Evolutionary conservation across 2,797 vertebrate genomes (phyloP).

Genomic region (Streptopelia turtur): DNA sequence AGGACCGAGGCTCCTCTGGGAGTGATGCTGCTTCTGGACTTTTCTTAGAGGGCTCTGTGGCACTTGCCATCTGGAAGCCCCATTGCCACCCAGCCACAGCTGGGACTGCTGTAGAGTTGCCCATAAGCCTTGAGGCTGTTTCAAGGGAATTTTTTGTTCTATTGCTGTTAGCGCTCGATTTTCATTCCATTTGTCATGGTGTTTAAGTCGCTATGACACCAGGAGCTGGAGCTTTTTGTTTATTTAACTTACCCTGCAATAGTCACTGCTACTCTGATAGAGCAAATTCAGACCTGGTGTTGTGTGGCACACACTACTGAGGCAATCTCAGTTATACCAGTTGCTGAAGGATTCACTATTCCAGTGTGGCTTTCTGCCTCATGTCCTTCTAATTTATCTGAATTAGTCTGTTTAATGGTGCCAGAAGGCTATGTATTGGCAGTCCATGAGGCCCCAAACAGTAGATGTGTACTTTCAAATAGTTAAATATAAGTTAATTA

Average conservation of each 20-base stretch:
- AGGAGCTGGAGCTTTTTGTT: not conserved
- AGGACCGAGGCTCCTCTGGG: not conserved
- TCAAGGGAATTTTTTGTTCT: not conserved
- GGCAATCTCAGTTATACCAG: not conserved
- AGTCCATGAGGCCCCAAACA: slow-evolving; percentile 10
- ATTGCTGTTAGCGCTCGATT: not conserved
- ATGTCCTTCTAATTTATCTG: not conserved
- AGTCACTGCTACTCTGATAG: not conserved
- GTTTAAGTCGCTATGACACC: not conserved
- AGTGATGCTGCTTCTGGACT: not conserved
- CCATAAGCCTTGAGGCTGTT: accelerated
- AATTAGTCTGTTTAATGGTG: slow-evolving; percentile 13
- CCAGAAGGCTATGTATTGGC: slow-evolving; percentile 22
- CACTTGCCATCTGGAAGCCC: not conserved
- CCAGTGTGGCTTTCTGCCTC: not conserved
- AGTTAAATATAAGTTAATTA: slow-evolving; percentile 66
- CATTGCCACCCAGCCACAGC: accelerated
- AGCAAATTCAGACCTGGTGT: not conserved
- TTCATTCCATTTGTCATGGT: not conserved
- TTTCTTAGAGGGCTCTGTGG: accelerated
- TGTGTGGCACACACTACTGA: accelerated
- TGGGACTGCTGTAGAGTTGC: accelerated
- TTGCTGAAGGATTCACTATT: not conserved
- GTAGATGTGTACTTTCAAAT: slow-evolving; percentile 50
- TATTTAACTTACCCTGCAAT: not conserved